These are phyloP conservation scores for Sphinx pinastri DNA, from an alignment of 2,888 invertebrate genomes.

Conservation along the genomic window DNA sequence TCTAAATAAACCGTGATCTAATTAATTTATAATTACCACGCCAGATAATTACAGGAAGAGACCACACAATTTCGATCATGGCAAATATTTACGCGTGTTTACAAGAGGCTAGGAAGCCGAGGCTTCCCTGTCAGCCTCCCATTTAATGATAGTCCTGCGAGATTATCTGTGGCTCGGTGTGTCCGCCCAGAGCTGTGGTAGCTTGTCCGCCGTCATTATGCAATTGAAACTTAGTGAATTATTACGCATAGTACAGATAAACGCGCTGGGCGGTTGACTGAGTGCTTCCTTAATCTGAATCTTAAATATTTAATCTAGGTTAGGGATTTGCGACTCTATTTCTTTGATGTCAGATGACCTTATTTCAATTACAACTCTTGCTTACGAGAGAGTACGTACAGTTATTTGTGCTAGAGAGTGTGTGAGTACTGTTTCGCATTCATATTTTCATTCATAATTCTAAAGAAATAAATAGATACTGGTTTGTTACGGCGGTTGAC, in stretches of 20 bases:
- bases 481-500: no score
- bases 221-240: conserved; percentile 84
- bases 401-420: no score
- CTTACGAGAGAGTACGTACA: no score
- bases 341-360: no score
- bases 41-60: conserved; percentile 34
- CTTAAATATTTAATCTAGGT: no score
- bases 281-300: conserved; percentile 47
- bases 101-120: conserved; percentile 52
- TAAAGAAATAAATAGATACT: no score
- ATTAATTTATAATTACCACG: conserved; percentile 20
- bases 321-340: no score
- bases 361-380: no score
- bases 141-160: conserved; percentile 78
- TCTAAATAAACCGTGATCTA: background rate
- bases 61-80: conserved; percentile 21
- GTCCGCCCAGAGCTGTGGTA: conserved; percentile 75
- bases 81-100: conserved; percentile 20
- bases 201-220: conserved; percentile 81
- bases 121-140: conserved; percentile 70
- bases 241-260: conserved; percentile 82
- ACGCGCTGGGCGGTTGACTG: conserved; percentile 42
- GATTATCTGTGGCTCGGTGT: conserved; percentile 66
- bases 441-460: no score
- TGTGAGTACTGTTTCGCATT: no score